Base-by-base conservation (phyloP, 2,888 invertebrate genomes). In the Epinotia demarniana region DNA sequence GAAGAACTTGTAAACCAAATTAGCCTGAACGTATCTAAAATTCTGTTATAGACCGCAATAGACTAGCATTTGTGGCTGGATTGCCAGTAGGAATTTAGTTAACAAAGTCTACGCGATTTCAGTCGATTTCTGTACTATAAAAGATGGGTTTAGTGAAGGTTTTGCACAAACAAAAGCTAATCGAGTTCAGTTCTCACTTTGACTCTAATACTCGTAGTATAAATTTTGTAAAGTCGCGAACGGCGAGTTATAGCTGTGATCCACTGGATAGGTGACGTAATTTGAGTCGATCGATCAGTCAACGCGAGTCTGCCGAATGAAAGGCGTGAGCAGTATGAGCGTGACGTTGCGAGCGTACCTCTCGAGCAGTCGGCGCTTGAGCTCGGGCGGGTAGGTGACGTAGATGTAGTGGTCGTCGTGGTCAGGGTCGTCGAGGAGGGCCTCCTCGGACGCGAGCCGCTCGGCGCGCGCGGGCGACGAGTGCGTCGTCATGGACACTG, bases 351-450 rank as follows among this genome's bases (percentile, higher is more conserved):
- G 82, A 75, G 86, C 90, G 88, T 95, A 97, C 97, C 97, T 97
- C 94, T 97, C 97, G 82, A 97, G 95, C 83, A 97, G 95, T 79
- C 97, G 95, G 84, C 97, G 95, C 90, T 98, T 97, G 78, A 98
- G 94, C 90, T 98, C 97, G 57, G 97, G 97, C 81, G 98, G 98
- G 95, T 97, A 98, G 72, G 97, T 97, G 81, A 97, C 97, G 91
- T 97, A 98, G 85, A 98, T 97, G 90, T 97, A 98, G 88, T 97
- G 96, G 90, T 96, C 96, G 88, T 96, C 96, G 85, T 95, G 95
- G 77, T 95, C 95, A 2, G 87, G 86, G 80, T 93, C 93, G 78
- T 94, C 94, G 33, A 91, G 80, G 77, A 90, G 77, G 9, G 88
- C 89, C 75, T 93, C 93, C 33, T 92, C 92, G 23, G 84, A 85